phyloP scores from a whole-genome alignment of 2,113 vertebrate genomes.

The Machaerirhynchus nigripectus region DNA sequence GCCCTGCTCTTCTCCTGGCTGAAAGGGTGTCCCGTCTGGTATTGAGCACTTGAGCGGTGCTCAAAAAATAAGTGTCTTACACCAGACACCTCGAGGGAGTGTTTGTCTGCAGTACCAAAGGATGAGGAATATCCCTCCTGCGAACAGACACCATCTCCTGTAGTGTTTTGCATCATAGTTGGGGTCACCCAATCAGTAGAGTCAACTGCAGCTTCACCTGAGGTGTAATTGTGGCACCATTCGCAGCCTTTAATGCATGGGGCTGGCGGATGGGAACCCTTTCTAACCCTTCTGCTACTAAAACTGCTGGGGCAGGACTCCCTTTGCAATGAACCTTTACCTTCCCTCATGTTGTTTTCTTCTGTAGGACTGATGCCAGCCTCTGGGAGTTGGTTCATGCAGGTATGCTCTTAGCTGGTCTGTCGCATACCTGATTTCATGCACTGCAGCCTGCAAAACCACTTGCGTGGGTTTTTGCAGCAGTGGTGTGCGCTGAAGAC shows the following conservation, averaged over 20 bases:
- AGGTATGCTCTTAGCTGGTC: not conserved
- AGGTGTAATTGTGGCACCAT: not conserved
- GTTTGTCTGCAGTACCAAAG: not conserved
- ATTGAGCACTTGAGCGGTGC: not conserved
- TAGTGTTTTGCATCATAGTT: not conserved
- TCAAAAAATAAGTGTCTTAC: not conserved
- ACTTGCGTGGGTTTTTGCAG: not conserved
- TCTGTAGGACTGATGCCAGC: not conserved
- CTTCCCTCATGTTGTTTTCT: not conserved
- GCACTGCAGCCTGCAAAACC: not conserved
- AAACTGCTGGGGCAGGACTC: not conserved
- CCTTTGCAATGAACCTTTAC: not conserved
- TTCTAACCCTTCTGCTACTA: not conserved
- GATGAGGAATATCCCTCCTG: not conserved
- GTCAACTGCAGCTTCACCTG: not conserved
- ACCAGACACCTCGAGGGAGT: not conserved
- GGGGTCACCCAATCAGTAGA: not conserved
- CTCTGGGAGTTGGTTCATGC: not conserved
- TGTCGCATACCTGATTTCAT: rapidly evolving
- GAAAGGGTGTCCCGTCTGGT: not conserved
- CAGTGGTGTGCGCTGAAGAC: not conserved
- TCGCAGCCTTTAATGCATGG: rapidly evolving
- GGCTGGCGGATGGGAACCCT: not conserved
- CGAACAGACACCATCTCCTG: not conserved
- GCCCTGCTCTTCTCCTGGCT: not conserved